Percentiles rank a stretch among this genome's conserved stretches.
Conservation (phyloP, 2,113 vertebrate genomes). For the Anhinga rufa region DNA sequence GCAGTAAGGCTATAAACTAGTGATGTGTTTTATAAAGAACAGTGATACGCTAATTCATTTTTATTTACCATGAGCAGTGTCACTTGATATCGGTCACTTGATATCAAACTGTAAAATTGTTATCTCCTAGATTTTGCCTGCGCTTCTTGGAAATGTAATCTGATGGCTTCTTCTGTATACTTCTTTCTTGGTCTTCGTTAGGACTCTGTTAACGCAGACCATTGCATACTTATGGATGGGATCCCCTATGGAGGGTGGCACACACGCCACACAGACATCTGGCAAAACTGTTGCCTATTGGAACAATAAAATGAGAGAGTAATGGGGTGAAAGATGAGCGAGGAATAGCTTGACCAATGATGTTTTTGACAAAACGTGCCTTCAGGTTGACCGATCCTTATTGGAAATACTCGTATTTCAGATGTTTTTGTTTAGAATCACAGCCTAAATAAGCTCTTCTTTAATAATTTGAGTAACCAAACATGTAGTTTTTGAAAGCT, state of each 20-base stretch:
- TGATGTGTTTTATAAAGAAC: neutral
- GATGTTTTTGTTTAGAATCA: neutral
- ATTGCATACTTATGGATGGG: accelerated
- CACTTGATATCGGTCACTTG: neutral
- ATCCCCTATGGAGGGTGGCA: too few species aligned
- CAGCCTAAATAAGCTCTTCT: neutral
- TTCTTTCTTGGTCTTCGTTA: neutral
- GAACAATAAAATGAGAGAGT: neutral
- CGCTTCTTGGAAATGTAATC: neutral
- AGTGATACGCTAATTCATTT: accelerated
- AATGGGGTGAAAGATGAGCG: neutral
- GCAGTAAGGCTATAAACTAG: neutral
- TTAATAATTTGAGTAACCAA: neutral
- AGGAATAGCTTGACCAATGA: neutral
- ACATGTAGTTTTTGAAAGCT: neutral
- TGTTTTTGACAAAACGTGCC: neutral
- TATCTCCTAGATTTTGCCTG: neutral
- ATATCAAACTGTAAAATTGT: neutral
- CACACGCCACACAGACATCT: accelerated
- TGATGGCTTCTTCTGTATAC: accelerated
- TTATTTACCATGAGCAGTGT: neutral
- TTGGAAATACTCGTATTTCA: neutral
- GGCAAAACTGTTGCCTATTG: neutral
- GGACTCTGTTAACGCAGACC: neutral
- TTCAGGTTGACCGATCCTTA: neutral